Evolutionary conservation across 1,140 invertebrate species (phyloP).

Genomic region (Colletes gigas): DNA sequence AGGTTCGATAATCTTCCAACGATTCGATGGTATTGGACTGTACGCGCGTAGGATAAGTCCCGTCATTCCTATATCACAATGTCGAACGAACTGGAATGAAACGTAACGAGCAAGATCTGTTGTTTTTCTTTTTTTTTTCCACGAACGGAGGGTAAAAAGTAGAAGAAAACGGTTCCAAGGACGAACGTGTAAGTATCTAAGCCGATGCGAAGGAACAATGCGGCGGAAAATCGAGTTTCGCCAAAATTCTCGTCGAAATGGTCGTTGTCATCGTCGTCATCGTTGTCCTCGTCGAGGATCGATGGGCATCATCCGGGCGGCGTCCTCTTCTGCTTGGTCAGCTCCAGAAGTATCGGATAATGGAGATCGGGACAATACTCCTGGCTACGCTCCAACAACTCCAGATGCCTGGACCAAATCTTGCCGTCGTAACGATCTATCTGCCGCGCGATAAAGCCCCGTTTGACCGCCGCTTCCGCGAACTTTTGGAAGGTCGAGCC

Average conservation of each 20-base stretch:
- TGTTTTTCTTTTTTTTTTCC: no score
- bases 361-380: conserved; percentile 87
- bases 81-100: no score
- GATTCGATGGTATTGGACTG: background rate
- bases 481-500: conserved; percentile 88
- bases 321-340: conserved; percentile 80
- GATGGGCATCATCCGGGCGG: conserved; percentile 71
- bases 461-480: conserved; percentile 82
- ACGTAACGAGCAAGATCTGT: no score
- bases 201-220: background rate
- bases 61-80: background rate
- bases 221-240: background rate
- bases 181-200: background rate
- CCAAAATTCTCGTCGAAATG: background rate
- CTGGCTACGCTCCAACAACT: conserved; percentile 81
- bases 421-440: conserved; percentile 83
- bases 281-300: conserved; percentile 25
- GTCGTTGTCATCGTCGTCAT: conserved; percentile 18
- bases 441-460: conserved; percentile 83
- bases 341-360: conserved; percentile 85
- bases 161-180: background rate
- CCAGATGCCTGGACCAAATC: conserved; percentile 86
- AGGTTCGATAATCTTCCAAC: background rate
- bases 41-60: no score
- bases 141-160: background rate